Base-by-base conservation (phyloP, 2,113 vertebrate genomes). In the Oceanites oceanicus region DNA sequence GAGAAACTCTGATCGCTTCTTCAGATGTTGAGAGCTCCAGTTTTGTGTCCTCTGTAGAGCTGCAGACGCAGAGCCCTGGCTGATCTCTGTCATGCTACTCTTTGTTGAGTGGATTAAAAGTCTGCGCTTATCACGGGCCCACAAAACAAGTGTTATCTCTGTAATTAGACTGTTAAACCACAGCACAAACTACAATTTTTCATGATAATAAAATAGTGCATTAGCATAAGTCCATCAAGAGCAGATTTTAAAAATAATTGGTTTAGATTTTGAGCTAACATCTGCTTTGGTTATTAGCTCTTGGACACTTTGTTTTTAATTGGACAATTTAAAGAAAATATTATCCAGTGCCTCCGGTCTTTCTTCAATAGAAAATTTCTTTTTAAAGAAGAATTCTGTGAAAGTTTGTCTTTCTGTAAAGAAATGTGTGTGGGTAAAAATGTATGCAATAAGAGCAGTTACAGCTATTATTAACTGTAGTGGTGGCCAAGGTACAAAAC, bases 181-280 rank as follows among this genome's bases (percentile, higher is more conserved):
- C 77, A 23, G 82, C 71, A 56, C 42, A n/a, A 84, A 79, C 88
- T 87, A 63, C 91, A 65, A 13, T 92, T 88, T 19, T 66, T 92
- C 79, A 47, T 53, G 52, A 92, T 77, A 94, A 95, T 89, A 87
- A 94, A 95, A 56, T 2, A 72, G 61, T 67, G 75, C 76, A 89
- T 95, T 94, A 86, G 80, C 83, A 86, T 94, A 94, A 96, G 86
- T 96, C 96, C 47, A 75, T 96, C 92, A 92, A 91, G 83, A 91
- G 40, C 42, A 91, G 88, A 89, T 94, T 93, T 95, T 52, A 12
- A 88, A 95, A 97, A 72, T 93, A 97, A 95, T 96, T 96, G 92
- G 91, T 94, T 94, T 92, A 78, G 94, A 81, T 94, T 95, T 93
- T 71, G 44, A 88, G 76, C 83, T 92, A 56, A 68, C 68, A 91